Base-by-base conservation (phyloP, 2,113 vertebrate species). In the Heliornis fulica region DNA sequence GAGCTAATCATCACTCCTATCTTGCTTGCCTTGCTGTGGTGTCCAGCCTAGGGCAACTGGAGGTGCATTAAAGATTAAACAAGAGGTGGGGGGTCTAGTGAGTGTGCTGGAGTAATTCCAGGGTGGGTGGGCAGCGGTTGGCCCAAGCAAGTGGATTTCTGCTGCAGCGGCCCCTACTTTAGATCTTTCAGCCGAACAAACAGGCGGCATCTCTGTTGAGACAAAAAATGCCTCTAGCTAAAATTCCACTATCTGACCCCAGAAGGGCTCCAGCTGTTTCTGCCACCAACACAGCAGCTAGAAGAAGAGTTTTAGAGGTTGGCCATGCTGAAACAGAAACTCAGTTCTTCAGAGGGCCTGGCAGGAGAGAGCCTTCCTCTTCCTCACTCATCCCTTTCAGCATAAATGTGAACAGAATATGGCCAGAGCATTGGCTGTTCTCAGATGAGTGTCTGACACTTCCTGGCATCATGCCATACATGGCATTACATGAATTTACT, bases 181-280 rank as follows among this genome's bases (percentile, higher is more conserved):
- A 97, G 97, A 96, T 97, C 94, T 91, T 79, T 97, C 95, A 97
- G 95, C 95, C 93, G 93, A 97, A 63, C 85, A 95, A 97, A 96
- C 95, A 0, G 28, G 82, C 84, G 86, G 90, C 94, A 95, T 94
- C 95, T 96, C 88, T 94, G 88, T 87, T 93, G 94, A 89, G 80
- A 89, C 95, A 94, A 71, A 97, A 90, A 97, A 7, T 50, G 96
- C 97, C 97, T 97, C 93, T 28, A 96, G 97, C 96, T 95, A 97
- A 97, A 97, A 97, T 97, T 97, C 97, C 96, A 96, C 86, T 94
- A 94, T 97, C 96, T 96, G 96, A 97, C 96, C 97, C 83, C 96
- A 93, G 92, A 91, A 95, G 75, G 75, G 92, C 90, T 97, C 91
- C 91, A 95, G 93, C 90, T 94, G 97, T 78, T 94, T 89, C 83